Conservation (phyloP, 2,113 vertebrate genomes). For the Datnioides undecimradiatus region DNA sequence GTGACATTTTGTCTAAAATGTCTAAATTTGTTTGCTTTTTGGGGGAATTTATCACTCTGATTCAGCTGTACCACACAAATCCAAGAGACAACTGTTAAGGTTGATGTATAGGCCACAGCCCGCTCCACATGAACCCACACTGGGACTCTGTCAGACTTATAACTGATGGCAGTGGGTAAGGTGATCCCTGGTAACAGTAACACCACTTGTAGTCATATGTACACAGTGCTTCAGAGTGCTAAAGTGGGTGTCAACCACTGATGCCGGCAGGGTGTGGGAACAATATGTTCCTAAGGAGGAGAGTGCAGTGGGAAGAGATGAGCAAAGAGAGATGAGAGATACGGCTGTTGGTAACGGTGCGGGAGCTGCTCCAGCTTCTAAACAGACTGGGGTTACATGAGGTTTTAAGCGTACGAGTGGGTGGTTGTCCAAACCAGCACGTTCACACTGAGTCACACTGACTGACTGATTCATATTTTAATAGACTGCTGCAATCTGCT, state of each 20-base stretch:
- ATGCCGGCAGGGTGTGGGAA: conserved; percentile 50
- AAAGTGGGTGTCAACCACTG: conserved; percentile 74
- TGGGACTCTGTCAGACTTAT: conserved; percentile 56
- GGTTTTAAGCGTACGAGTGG: neutral
- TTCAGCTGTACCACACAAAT: neutral
- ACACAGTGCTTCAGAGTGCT: conserved; percentile 76
- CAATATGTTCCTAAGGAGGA: conserved; percentile 49
- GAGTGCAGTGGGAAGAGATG: conserved; percentile 27
- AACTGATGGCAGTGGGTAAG: conserved; percentile 71
- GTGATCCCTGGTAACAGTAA: conserved; percentile 75
- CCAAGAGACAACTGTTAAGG: neutral
- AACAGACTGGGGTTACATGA: conserved; percentile 4
- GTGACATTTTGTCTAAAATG: neutral
- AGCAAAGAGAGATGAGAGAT: conserved; percentile 32
- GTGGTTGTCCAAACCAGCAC: neutral
- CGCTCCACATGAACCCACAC: conserved; percentile 13
- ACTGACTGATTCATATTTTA: neutral
- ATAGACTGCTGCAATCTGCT: neutral
- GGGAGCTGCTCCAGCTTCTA: neutral
- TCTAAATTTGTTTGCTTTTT: neutral
- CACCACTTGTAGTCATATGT: conserved; percentile 74
- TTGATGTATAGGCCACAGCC: conserved; percentile 5
- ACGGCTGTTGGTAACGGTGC: neutral
- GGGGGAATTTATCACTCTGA: neutral
- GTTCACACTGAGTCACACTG: neutral